A percentile compares a stretch with the other conserved stretches of the same genome.
These are phyloP conservation scores for Propithecus deckenii DNA, from an alignment of 2,797 vertebrate species.

Conservation along the genomic window DNA sequence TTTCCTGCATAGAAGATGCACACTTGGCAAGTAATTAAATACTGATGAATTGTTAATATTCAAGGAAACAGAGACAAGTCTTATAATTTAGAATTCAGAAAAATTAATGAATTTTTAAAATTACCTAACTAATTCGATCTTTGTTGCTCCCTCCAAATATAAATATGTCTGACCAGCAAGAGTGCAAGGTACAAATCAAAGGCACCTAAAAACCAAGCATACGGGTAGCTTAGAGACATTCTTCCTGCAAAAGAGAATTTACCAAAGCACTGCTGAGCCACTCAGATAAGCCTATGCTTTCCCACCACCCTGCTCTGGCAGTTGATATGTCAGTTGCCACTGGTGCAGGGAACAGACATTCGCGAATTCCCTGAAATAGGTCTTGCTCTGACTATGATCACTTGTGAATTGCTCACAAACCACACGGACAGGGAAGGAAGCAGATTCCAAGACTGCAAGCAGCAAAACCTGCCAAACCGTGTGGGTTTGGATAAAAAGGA, in stretches of 20 bases:
- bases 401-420: background rate
- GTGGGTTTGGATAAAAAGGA: background rate
- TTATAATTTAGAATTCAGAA: constrained; percentile 27
- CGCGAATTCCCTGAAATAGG: background rate
- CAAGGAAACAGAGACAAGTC: constrained; percentile 16
- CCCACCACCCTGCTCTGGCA: background rate
- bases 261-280: background rate
- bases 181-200: background rate
- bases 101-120: constrained; percentile 29
- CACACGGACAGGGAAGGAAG: background rate
- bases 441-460: background rate
- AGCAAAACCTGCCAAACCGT: background rate
- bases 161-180: background rate
- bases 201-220: background rate
- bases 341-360: background rate
- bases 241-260: background rate
- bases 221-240: background rate
- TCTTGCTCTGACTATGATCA: background rate
- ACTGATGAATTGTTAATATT: constrained; percentile 42
- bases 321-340: background rate
- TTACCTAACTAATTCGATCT: constrained; percentile 29
- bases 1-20: background rate
- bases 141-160: constrained; percentile 35
- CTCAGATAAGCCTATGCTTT: background rate
- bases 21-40: constrained; percentile 17